phyloP scores from a whole-genome alignment of 2,888 invertebrate species.

The Augochlorella aurata region DNA sequence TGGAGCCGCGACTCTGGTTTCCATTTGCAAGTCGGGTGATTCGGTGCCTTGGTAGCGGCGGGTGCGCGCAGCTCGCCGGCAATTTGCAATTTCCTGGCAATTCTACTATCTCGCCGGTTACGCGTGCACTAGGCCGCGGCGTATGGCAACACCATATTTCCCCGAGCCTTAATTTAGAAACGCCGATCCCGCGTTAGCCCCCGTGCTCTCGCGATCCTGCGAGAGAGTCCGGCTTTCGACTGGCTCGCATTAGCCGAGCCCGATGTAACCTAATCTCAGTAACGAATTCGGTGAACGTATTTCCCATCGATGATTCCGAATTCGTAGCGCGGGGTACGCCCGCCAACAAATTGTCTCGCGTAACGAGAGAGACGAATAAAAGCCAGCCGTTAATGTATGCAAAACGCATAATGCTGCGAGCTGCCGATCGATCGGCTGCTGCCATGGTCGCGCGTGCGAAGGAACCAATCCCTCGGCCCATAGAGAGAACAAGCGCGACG shows the following conservation, averaged over 20 bases:
- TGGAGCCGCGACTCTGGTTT: slow-evolving; percentile 64
- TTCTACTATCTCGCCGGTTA: slow-evolving; percentile 65
- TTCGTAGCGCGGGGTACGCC: slow-evolving; percentile 35
- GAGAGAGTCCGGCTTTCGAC: not conserved
- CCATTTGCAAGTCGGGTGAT: slow-evolving; percentile 77
- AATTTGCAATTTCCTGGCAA: slow-evolving; percentile 80
- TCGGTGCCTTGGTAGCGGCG: slow-evolving; percentile 66
- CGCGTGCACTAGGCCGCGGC: slow-evolving; percentile 46
- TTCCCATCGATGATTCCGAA: slow-evolving; percentile 52
- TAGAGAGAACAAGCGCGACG: not conserved
- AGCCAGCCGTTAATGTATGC: slow-evolving; percentile 45
- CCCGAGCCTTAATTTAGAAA: slow-evolving; percentile 65
- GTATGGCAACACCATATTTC: slow-evolving; percentile 65
- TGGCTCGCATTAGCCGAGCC: slow-evolving; percentile 51
- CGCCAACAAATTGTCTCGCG: slow-evolving; percentile 41
- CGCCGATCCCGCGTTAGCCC: slow-evolving; percentile 53
- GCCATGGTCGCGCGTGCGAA: slow-evolving; percentile 2
- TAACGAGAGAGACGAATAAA: slow-evolving; percentile 42
- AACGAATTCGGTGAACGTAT: slow-evolving; percentile 62
- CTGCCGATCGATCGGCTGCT: not conserved
- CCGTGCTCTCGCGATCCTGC: too few relatives aligned
- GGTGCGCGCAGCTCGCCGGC: slow-evolving; percentile 64
- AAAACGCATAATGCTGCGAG: slow-evolving; percentile 41
- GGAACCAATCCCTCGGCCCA: slow-evolving; percentile 18
- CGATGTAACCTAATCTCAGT: slow-evolving; percentile 61